A percentile compares a stretch with the other conserved stretches of the same genome.
These are phyloP conservation scores for Allacma fusca DNA, from an alignment of 2,888 invertebrate genomes.

Conservation along the genomic window DNA sequence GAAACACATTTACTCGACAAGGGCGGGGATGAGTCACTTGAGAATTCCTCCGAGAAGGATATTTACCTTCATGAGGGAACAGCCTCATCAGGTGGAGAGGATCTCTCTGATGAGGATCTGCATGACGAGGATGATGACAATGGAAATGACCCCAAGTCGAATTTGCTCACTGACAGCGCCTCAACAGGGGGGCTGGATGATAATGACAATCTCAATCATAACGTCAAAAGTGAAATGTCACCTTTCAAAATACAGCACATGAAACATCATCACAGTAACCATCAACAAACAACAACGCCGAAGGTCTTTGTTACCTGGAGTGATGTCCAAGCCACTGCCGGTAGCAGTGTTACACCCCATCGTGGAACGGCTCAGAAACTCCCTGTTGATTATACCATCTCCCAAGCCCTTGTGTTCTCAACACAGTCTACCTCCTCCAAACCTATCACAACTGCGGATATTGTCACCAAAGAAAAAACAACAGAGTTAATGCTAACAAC, in stretches of 20 bases:
- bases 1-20: slow-evolving; percentile 52
- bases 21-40: slow-evolving; percentile 49
- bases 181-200: neutral
- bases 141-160: slow-evolving; percentile 34
- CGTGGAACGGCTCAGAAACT: slow-evolving; percentile 52
- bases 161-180: slow-evolving; percentile 45
- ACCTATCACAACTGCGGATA: slow-evolving; percentile 50
- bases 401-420: slow-evolving; percentile 34
- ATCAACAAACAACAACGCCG: slow-evolving; percentile 56
- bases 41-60: slow-evolving; percentile 60
- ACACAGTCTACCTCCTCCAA: slow-evolving; percentile 45
- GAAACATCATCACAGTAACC: slow-evolving; percentile 31
- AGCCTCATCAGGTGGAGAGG: slow-evolving; percentile 19
- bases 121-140: slow-evolving; percentile 31
- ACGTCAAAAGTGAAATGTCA: slow-evolving; percentile 27
- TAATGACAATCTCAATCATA: slow-evolving; percentile 49
- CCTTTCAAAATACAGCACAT: slow-evolving; percentile 22
- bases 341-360: slow-evolving; percentile 31
- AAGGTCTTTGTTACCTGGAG: slow-evolving; percentile 61
- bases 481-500: slow-evolving; percentile 30
- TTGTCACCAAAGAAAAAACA: slow-evolving; percentile 48
- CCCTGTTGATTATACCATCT: slow-evolving; percentile 56
- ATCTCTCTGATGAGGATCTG: slow-evolving; percentile 33
- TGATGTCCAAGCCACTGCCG: slow-evolving; percentile 48
- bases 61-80: slow-evolving; percentile 51